A percentile compares a stretch with the other conserved stretches of the same genome.
phyloP scores from a whole-genome alignment of 1,140 invertebrate genomes.

The Drosophila kikkawai region DNA sequence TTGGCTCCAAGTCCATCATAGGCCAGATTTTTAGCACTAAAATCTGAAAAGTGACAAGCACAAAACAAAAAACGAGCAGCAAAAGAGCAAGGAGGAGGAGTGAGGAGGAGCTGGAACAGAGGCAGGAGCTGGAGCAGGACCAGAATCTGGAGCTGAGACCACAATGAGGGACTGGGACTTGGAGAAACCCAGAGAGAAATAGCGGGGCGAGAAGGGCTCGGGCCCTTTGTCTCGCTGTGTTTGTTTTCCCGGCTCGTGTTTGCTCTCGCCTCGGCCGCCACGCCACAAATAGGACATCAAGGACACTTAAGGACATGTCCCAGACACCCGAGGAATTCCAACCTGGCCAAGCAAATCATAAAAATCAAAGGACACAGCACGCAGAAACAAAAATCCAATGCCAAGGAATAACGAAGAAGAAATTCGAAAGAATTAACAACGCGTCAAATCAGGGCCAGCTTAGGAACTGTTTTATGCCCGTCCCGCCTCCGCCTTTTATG shows the following conservation, averaged over 20 bases:
- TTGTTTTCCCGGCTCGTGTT: constrained; percentile 32
- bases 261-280: constrained; percentile 24
- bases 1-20: background rate
- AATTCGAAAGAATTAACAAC: constrained; percentile 69
- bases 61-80: background rate
- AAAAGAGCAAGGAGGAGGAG: background rate
- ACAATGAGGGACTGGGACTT: background rate
- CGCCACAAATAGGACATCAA: constrained; percentile 56
- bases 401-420: constrained; percentile 6
- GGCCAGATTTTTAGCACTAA: background rate
- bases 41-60: constrained; percentile 10
- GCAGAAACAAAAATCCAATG: background rate
- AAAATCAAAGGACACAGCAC: constrained; percentile 39
- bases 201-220: background rate
- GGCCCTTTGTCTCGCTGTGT: constrained; percentile 24
- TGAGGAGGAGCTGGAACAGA: background rate
- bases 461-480: constrained; percentile 65
- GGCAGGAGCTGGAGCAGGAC: background rate
- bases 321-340: constrained; percentile 37
- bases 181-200: background rate
- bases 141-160: background rate
- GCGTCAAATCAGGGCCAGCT: constrained; percentile 74
- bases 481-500: constrained; percentile 52
- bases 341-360: constrained; percentile 66
- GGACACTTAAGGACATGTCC: constrained; percentile 59